These are phyloP conservation scores for Rhyacichthys aspro DNA, from an alignment of 2,797 vertebrate genomes.

Conservation along the genomic window DNA sequence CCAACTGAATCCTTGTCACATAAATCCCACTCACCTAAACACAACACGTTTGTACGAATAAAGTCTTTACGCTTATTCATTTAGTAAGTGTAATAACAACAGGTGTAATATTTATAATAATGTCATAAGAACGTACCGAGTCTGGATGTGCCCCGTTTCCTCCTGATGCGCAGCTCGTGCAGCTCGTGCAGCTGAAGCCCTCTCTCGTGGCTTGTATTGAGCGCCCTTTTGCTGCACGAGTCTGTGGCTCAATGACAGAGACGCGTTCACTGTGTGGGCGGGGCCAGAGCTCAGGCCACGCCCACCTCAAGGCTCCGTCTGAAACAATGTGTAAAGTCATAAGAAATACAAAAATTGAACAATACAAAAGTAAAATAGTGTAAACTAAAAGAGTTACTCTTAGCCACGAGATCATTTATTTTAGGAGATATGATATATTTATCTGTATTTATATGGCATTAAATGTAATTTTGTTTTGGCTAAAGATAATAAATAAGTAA, in stretches of 20 bases:
- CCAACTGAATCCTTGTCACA: no score
- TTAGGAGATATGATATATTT: no score
- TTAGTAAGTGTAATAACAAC: no score
- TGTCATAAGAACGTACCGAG: conserved; percentile 24
- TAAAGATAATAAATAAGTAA: no score
- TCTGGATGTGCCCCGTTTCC: background rate
- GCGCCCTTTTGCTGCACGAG: conserved; percentile 67
- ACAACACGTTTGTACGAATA: no score
- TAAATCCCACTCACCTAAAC: no score
- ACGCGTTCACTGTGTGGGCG: conserved; percentile 67
- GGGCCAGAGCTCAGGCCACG: conserved; percentile 36
- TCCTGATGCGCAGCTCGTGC: conserved; percentile 10
- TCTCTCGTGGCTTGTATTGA: conserved; percentile 49
- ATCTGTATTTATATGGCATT: no score
- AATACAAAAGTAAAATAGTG: background rate
- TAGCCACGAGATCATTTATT: no score
- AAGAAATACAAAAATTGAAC: background rate
- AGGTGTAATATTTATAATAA: background rate
- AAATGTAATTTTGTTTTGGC: no score
- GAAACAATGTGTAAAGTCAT: background rate
- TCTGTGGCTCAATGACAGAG: conserved; percentile 49
- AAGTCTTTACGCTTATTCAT: no score
- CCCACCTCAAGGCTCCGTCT: conserved; percentile 13
- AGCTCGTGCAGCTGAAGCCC: conserved; percentile 3
- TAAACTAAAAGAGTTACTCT: no score